Evolutionary conservation across 2,888 invertebrate species (phyloP), one percentile per base, ranked within the genome.

Genomic region (Masnerella sp.): DNA sequence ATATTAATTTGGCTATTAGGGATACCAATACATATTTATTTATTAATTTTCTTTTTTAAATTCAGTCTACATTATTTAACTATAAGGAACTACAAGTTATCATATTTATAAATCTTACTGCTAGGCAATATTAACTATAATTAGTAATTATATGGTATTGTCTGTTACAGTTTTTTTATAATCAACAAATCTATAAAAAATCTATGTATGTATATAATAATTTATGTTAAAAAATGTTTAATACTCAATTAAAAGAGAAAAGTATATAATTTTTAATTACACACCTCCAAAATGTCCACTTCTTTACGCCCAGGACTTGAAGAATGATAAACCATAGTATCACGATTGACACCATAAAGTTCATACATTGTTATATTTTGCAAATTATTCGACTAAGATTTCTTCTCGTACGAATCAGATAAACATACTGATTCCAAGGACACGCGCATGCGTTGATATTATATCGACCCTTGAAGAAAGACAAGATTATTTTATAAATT

Each of bases 241-340:
- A 8, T 30, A 30, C 11, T 38, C 38, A 38, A 0, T 15, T 9
- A 32, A 32, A 36, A n/a, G 11, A 12, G 18, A 2, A 18, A 22
- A 22, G 22, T 22, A 22, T 22, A n/a, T 2, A 30, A 30, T 9
- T 30, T 30, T 30, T 9, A 30, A 30, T 5, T 34, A 0, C 0
- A 40, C 82, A 86, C 85, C 82, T 86, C 85, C 17, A 86, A 75
- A 73, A 86, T 86, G 56, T 86, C 86, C 36, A 85, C 84, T 79
- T 86, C 85, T 78, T 86, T 86, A 62, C 84, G 79, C 62, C 84
- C 79, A 2, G 84, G 83, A 9, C 83, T 84, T 32, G 86, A 83
- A 20, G 85, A 83, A 58, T 83, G 85, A 75, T 85, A 86, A 54
- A 84, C 82, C 81, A 85, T 85, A 12, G 81, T 78, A 38, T 84